These are phyloP conservation scores for Liopterus haemorrhoidalis DNA, from an alignment of 2,888 invertebrate species.

Conservation along the genomic window DNA sequence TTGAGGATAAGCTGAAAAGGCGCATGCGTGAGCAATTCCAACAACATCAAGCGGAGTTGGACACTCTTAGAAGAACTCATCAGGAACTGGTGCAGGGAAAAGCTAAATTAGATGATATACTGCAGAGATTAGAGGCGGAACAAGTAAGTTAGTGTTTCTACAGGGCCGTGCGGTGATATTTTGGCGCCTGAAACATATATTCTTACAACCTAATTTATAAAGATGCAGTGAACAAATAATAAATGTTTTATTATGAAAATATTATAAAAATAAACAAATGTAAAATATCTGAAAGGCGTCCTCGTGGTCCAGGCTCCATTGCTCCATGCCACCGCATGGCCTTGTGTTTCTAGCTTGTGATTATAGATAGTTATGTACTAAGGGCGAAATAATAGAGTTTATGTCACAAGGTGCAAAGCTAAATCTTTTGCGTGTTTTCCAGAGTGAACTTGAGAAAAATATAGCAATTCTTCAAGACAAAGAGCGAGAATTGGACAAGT, in stretches of 20 bases:
- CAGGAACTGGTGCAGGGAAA: slow-evolving; percentile 83
- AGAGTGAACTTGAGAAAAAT: slow-evolving; percentile 78
- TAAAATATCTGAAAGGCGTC: too few species aligned
- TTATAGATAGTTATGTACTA: too few species aligned
- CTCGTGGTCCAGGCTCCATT: background rate
- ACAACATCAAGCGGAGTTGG: slow-evolving; percentile 86
- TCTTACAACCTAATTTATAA: too few species aligned
- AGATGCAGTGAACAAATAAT: too few species aligned
- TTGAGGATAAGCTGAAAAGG: slow-evolving; percentile 87
- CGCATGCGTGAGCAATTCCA: slow-evolving; percentile 84
- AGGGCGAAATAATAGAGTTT: too few species aligned
- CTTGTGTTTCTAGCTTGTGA: background rate
- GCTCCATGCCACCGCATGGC: too few species aligned
- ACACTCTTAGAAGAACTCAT: slow-evolving; percentile 79
- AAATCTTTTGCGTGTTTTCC: slow-evolving; percentile 34
- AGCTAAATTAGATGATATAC: slow-evolving; percentile 70
- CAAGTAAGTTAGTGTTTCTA: slow-evolving; percentile 44
- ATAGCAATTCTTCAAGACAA: slow-evolving; percentile 78
- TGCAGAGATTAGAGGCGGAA: slow-evolving; percentile 70
- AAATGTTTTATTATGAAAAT: too few species aligned
- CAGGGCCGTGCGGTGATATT: background rate
- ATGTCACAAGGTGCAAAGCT: too few species aligned
- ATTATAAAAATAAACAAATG: too few species aligned
- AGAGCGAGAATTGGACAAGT: slow-evolving; percentile 76
- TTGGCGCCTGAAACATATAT: background rate